These are phyloP conservation scores for Quiscalus mexicanus DNA, from an alignment of 2,113 vertebrate species.

Conservation along the genomic window DNA sequence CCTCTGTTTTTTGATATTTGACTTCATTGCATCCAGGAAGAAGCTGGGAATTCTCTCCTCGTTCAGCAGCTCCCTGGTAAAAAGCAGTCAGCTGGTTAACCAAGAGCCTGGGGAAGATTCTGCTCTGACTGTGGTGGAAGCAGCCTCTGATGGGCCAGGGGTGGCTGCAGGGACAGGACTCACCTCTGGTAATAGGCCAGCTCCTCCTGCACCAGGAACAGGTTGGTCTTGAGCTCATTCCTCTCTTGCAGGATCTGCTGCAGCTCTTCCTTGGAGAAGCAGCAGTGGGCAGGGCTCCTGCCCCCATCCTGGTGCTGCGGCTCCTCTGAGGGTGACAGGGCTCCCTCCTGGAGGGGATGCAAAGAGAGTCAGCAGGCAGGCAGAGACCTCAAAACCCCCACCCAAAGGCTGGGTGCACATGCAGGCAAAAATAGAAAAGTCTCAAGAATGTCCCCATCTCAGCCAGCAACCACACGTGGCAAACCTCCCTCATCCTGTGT, in stretches of 20 bases:
- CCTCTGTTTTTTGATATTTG: slow-evolving; percentile 85
- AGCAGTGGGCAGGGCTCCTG: slow-evolving; percentile 46
- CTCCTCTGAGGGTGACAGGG: accelerated
- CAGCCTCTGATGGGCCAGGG: not conserved
- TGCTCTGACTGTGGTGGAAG: accelerated
- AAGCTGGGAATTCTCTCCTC: slow-evolving; percentile 87
- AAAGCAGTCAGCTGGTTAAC: not conserved
- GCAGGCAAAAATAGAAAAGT: not conserved
- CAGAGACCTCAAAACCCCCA: not conserved
- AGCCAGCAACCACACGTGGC: accelerated
- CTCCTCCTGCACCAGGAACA: slow-evolving; percentile 95
- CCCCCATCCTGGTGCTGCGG: not conserved
- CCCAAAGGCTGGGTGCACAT: not conserved
- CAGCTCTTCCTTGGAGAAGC: slow-evolving; percentile 90
- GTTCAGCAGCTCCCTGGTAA: slow-evolving; percentile 88
- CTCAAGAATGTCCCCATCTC: not conserved
- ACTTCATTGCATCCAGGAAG: slow-evolving; percentile 85
- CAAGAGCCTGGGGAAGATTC: not conserved
- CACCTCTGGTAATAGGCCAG: slow-evolving; percentile 92
- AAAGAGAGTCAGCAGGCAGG: not conserved
- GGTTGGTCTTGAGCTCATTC: slow-evolving; percentile 93
- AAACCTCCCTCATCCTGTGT: not conserved
- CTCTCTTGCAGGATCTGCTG: slow-evolving; percentile 91
- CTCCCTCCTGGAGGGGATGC: not conserved
- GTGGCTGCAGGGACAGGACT: not conserved